Evolutionary conservation across 2,113 vertebrate genomes (phyloP), one percentile per base, ranked within the genome.

Genomic region (Colius striatus): DNA sequence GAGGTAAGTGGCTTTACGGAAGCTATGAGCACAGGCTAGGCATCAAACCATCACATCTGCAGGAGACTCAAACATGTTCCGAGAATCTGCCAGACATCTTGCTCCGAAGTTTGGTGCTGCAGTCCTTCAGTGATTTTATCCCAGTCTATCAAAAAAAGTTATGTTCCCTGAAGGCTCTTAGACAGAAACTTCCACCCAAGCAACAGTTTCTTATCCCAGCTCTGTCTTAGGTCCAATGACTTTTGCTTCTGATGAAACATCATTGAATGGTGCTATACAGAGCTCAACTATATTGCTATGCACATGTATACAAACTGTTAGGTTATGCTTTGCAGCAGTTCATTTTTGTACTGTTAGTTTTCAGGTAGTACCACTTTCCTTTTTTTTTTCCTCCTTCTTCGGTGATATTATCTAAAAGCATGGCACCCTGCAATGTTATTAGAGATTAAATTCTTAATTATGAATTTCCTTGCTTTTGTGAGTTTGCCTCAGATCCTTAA

Each of bases 401-500:
- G 75, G 51, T 61, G 72, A 82, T 76, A 71, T 43, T 94, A 94
- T 89, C 87, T 88, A 86, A 84, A 90, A 75, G 67, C 63, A 47
- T 36, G 68, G 81, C 87, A 89, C 75, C 68, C 66, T 84, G 45
- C 89, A 84, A 96, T 73, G 75, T 89, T 97, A 86, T 93, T 94
- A 97, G 95, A 94, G 94, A 97, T 94, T 96, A 92, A 92, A 93
- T 91, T 97, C 92, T 89, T 95, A 93, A 97, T 96, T 95, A 96
- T 79, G 87, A 94, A 97, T 96, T 88, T 97, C 95, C 96, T 95
- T 95, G 87, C 94, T 97, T 96, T 97, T 96, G 41, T 95, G 94
- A 84, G 70, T 96, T 95, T 97, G 95, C 95, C 90, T 97, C 87
- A 97, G 95, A 97, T 97, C 91, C 92, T 97, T 97, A 97, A 97